phyloP scores from a whole-genome alignment of 2,797 vertebrate genomes.

The Sparus aurata region DNA sequence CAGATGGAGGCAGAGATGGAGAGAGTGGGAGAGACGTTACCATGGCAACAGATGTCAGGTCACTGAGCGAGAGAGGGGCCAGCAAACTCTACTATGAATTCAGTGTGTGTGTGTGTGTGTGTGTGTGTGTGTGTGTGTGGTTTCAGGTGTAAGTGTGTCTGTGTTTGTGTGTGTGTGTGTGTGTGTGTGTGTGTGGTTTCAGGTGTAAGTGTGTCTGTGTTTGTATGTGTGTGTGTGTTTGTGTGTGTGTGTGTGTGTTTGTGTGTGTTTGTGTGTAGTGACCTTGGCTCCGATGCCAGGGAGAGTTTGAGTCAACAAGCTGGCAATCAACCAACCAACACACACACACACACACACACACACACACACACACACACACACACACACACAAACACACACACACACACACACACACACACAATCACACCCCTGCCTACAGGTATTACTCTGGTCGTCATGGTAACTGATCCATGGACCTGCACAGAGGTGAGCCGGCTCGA shows the following conservation, averaged over 20 bases:
- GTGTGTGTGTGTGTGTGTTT: too few species aligned
- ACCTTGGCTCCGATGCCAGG: conserved; percentile 57
- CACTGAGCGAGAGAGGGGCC: conserved; percentile 64
- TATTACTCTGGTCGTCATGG: conserved; percentile 50
- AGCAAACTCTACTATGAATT: conserved; percentile 34
- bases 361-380: conserved; percentile 1
- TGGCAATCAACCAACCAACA: conserved; percentile 45
- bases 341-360: neutral
- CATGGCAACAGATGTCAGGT: conserved; percentile 74
- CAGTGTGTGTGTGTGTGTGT: conserved; percentile 5
- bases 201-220: conserved; percentile 16
- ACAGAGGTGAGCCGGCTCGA: conserved; percentile 31
- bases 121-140: conserved; percentile 30
- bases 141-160: conserved; percentile 7
- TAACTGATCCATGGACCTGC: conserved; percentile 35
- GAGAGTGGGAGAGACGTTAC: conserved; percentile 57
- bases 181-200: conserved; percentile 11
- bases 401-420: conserved; percentile 17
- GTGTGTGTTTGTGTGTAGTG: conserved; percentile 19
- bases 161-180: conserved; percentile 23
- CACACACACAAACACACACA: neutral
- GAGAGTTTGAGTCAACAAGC: conserved; percentile 54
- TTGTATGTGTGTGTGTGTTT: conserved; percentile 22
- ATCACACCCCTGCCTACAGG: conserved; percentile 48
- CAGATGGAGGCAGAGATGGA: conserved; percentile 47